Evolutionary conservation across 2,888 invertebrate genomes (phyloP), one percentile per base, ranked within the genome.

Genomic region (Aporophyla nigra): DNA sequence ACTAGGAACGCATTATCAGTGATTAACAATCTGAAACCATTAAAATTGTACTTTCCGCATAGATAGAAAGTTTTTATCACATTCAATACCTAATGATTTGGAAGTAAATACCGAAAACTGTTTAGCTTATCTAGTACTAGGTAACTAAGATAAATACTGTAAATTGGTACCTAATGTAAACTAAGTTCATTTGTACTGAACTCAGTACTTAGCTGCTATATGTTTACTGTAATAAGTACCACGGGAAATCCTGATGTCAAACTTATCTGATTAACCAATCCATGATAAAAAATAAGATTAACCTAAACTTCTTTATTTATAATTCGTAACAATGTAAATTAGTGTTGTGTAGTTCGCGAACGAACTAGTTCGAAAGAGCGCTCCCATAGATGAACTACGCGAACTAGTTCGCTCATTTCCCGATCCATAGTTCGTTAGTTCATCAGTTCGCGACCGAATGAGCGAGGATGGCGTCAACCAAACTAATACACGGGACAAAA

Each of bases 21-120:
- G 74, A 71, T 75, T 63, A 49, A 56, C 51, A 72, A 76, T 75
- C 49, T 49, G 16, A 75, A 71, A 49, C 12, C 53, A 62, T 74
- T 62, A 51, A 58, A 24, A 65, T 67, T 56, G 43, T 73, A 43
- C 24, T 21, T 61, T 54, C 10, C 10, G 33, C 1, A 19, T 5
- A n/a, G 40, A n/a, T 24, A 63, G 16, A 61, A 56, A 27, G 40
- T 65, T 65, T 68, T 71, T 61, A 27, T 46, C 16, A 33, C 58
- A 54, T 40, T 24, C 21, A 56, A 49, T 54, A 80, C 49, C 12
- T n/a, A 49, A 40, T 24, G 21, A 16, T 40, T 33, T 78, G 43
- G 43, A 56, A 58, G 62, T 73, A 73, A 71, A 65, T 40, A 69
- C 19, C 10, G 62, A 63, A 71, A 56, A 63, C n/a, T 67, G 27